Evolutionary conservation across 2,888 invertebrate genomes (phyloP).

Genomic region (Monopis laevigella): DNA sequence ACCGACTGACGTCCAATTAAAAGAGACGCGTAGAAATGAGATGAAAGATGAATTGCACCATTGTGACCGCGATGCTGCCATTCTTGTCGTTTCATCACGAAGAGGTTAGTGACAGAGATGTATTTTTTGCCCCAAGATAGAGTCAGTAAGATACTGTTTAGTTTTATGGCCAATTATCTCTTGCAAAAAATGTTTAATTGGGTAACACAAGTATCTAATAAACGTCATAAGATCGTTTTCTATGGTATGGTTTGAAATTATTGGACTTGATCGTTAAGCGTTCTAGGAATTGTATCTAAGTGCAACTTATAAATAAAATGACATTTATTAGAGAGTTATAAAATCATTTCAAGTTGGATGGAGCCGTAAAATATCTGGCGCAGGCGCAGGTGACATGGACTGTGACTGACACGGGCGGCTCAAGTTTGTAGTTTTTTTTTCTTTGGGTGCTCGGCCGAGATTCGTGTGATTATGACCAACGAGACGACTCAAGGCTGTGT

Average conservation of each 20-base stretch:
- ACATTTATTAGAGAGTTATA: too few species aligned
- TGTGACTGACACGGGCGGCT: too few species aligned
- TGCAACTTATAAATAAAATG: too few species aligned
- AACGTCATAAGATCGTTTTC: not conserved
- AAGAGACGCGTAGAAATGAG: conserved; percentile 8
- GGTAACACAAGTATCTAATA: conserved; percentile 15
- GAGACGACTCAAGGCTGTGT: too few species aligned
- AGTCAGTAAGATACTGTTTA: conserved; percentile 9
- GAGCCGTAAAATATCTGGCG: too few species aligned
- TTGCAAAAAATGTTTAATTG: conserved; percentile 11
- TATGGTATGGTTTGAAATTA: not conserved
- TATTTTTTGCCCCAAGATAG: conserved; percentile 11
- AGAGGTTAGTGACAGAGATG: conserved; percentile 13
- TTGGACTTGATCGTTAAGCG: not conserved
- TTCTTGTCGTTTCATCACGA: conserved; percentile 13
- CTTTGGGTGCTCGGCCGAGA: too few species aligned
- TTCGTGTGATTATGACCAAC: too few species aligned
- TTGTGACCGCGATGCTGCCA: conserved; percentile 10
- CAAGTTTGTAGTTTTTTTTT: too few species aligned
- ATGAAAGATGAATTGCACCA: conserved; percentile 13
- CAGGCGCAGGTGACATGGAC: too few species aligned
- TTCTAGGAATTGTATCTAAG: too few species aligned
- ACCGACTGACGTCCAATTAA: conserved; percentile 7
- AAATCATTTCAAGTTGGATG: too few species aligned
- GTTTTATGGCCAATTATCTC: conserved; percentile 23